A percentile compares a stretch with the other conserved stretches of the same genome.
These are phyloP conservation scores for Drosophila longiperda DNA, from an alignment of 2,888 invertebrate genomes.

Conservation along the genomic window DNA sequence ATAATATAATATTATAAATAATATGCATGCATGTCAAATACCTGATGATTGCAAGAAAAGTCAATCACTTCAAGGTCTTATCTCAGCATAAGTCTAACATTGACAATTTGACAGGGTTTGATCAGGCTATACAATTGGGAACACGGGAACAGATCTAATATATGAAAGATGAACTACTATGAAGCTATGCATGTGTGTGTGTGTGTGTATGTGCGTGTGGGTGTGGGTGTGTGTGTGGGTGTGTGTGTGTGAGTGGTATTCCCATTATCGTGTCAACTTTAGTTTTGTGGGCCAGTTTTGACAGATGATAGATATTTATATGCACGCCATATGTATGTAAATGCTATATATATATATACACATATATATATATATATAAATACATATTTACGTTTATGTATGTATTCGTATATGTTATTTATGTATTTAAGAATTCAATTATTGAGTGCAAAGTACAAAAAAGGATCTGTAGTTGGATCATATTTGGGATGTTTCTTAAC, in stretches of 20 bases:
- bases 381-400: conserved; percentile 1
- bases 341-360: background rate
- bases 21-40: no score
- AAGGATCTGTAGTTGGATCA: conserved; percentile 48
- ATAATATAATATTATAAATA: no score
- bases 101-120: background rate
- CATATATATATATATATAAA: conserved; percentile 7
- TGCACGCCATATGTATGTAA: background rate
- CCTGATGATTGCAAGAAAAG: background rate
- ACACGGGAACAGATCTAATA: conserved; percentile 23
- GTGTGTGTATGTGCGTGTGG: conserved; percentile 8
- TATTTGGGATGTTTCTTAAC: conserved; percentile 31
- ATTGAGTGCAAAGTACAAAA: conserved; percentile 35
- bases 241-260: conserved; percentile 15
- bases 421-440: conserved; percentile 3
- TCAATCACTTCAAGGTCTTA: conserved; percentile 5
- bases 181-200: background rate
- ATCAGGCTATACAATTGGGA: conserved; percentile 1
- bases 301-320: conserved; percentile 44
- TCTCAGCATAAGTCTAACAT: background rate
- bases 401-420: background rate
- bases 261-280: conserved; percentile 33
- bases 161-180: background rate
- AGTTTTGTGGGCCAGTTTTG: conserved; percentile 50
- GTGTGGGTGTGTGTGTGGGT: background rate